A percentile compares a stretch with the other conserved stretches of the same genome.
Conservation (phyloP, 2,888 invertebrate genomes). For the Cantharis rufa region DNA sequence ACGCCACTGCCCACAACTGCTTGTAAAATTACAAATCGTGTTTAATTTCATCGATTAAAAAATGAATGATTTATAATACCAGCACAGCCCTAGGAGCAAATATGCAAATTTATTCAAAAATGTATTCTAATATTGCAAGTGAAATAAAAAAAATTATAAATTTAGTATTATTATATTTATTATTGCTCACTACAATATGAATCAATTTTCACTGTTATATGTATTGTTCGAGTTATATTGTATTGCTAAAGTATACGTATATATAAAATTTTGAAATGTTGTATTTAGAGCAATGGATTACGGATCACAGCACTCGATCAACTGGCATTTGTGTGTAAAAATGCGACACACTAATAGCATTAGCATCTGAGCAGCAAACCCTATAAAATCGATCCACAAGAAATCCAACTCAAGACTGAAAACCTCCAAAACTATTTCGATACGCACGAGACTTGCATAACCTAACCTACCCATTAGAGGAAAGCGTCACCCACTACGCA, state of each 20-base stretch:
- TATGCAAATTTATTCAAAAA: not conserved
- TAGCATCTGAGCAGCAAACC: slow-evolving; percentile 40
- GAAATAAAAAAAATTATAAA: not conserved
- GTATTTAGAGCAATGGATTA: slow-evolving; percentile 23
- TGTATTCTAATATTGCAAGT: not conserved
- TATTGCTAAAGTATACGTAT: not conserved
- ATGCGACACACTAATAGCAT: slow-evolving; percentile 45
- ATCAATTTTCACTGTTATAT: not conserved
- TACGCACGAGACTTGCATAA: slow-evolving; percentile 37
- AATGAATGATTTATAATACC: not conserved
- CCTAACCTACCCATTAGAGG: slow-evolving; percentile 30
- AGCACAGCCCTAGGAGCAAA: not conserved
- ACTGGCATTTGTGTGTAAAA: slow-evolving; percentile 38
- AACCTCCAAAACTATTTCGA: slow-evolving; percentile 35
- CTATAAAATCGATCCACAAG: slow-evolving; percentile 45
- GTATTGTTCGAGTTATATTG: not conserved
- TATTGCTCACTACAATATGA: not conserved
- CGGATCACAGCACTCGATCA: slow-evolving; percentile 36
- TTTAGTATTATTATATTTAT: not conserved
- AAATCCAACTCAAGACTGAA: slow-evolving; percentile 46
- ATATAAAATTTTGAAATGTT: slow-evolving; percentile 17
- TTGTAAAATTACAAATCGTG: not conserved
- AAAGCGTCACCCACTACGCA: slow-evolving; percentile 28
- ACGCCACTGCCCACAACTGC: not conserved
- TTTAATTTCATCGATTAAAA: not conserved